Base-by-base conservation (phyloP, 2,113 vertebrate species). In the Pao palembangensis region DNA sequence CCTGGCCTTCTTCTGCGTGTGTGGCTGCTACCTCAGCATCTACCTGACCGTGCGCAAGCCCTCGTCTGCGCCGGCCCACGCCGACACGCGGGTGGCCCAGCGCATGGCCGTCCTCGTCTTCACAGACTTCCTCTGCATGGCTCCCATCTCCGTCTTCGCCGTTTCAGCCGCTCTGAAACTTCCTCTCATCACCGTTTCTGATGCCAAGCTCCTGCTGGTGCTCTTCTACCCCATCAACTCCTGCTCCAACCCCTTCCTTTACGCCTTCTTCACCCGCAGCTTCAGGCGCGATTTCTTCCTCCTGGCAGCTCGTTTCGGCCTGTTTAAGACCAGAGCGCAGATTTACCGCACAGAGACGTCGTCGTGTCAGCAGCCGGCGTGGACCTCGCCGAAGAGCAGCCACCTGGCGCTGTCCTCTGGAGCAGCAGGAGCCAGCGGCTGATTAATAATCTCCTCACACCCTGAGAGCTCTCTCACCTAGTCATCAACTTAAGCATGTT, bases 221-320 rank as follows among this genome's bases (percentile, higher is more conserved):
- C 76, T 99, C 48, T 99, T 99, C 71, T 98, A 97, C 68, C 97
- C 97, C 16, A 96, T 99, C 76, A 99, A 99, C 82, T 98, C 96
- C 3, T 99, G 95, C 41, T 92, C 93, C 16, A 99, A 99, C 74
- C 97, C 97, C 3, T 99, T 99, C 78, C 91, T 99, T 20, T 99
- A 99, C 0, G 95, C 94, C 65, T 94, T 99, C 86, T 98, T 94
- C 82, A 99, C 96, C 0, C 95, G 93, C 79, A 94, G 89, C n/a
- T 99, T 99, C 80, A 92, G 94, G 50, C 89, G 91, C 66, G 96
- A 99, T 82, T 97, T 98, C 75, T 96, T 98, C 69, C 87, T 94
- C 76, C 85, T 99, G 16, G 63, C 95, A 18, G 95, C 95, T 72
- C 94, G 92, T 52, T 95, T 95, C 14, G 96, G 96, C 41, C 93